Percentiles rank a stretch among this genome's conserved stretches.
Conservation (phyloP, 2,113 vertebrate genomes). For the Blennius ocellaris region DNA sequence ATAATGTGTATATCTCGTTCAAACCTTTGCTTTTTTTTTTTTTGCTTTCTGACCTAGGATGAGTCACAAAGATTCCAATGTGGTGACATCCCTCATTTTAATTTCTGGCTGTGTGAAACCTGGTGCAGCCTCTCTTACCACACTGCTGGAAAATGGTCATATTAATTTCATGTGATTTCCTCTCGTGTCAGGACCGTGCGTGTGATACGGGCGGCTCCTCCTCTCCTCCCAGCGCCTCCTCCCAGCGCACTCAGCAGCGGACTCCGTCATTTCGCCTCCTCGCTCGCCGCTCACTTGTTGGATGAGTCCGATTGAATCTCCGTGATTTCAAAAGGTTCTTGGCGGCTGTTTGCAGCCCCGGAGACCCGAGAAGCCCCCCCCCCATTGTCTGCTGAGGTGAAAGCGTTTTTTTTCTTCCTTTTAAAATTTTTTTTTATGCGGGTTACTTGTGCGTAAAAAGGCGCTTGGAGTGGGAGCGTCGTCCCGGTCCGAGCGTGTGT, state of each 20-base stretch:
- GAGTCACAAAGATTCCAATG: no score
- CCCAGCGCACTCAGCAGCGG: conserved; percentile 33
- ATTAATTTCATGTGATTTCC: neutral
- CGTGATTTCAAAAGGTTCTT: neutral
- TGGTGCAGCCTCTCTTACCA: no score
- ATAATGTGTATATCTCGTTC: no score
- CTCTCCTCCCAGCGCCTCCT: conserved; percentile 46
- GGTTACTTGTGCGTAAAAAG: conserved; percentile 60
- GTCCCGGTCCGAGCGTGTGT: conserved; percentile 10
- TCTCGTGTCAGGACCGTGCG: conserved; percentile 1
- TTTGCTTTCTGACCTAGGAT: no score
- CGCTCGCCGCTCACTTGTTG: conserved; percentile 68
- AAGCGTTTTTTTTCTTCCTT: neutral
- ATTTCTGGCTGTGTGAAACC: no score
- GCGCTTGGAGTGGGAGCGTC: conserved; percentile 19
- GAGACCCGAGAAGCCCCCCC: neutral
- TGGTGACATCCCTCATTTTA: no score
- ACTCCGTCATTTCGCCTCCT: conserved; percentile 48
- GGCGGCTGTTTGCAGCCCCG: neutral
- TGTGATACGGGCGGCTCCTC: conserved; percentile 48
- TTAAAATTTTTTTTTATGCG: neutral
- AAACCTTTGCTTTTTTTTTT: no score
- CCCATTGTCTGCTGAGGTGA: conserved; percentile 8
- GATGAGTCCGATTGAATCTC: conserved; percentile 41
- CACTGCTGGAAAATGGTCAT: no score